These are phyloP conservation scores for Poliocrania exsul DNA, from an alignment of 2,797 vertebrate species.

Conservation along the genomic window DNA sequence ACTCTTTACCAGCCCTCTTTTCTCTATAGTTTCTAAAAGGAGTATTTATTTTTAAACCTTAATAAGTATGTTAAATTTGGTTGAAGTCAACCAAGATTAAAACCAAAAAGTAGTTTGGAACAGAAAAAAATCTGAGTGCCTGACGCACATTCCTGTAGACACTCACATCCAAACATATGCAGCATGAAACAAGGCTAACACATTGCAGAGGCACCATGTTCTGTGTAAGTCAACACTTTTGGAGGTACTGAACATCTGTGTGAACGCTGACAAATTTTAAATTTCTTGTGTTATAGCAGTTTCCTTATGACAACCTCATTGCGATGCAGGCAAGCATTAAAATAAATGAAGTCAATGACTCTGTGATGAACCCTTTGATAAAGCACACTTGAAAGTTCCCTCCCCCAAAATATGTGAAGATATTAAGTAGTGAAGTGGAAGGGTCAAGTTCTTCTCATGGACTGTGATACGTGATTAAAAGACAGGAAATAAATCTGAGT, in stretches of 20 bases:
- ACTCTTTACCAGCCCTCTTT: neutral
- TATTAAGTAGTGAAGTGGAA: neutral
- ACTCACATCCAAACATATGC: neutral
- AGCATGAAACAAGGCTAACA: neutral
- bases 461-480: neutral
- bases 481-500: neutral
- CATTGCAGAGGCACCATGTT: neutral
- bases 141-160: neutral
- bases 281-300: neutral
- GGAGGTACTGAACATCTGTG: neutral
- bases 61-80: neutral
- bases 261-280: neutral
- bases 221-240: neutral
- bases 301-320: neutral
- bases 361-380: neutral
- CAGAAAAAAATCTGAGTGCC: neutral
- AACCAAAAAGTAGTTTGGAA: neutral
- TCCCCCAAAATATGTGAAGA: neutral
- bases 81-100: neutral
- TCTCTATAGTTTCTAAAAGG: neutral
- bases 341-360: neutral
- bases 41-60: neutral
- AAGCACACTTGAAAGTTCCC: neutral
- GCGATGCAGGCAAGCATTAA: neutral
- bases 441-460: neutral